phyloP scores from a whole-genome alignment of 2,888 invertebrate genomes.

The Beris chalybata region DNA sequence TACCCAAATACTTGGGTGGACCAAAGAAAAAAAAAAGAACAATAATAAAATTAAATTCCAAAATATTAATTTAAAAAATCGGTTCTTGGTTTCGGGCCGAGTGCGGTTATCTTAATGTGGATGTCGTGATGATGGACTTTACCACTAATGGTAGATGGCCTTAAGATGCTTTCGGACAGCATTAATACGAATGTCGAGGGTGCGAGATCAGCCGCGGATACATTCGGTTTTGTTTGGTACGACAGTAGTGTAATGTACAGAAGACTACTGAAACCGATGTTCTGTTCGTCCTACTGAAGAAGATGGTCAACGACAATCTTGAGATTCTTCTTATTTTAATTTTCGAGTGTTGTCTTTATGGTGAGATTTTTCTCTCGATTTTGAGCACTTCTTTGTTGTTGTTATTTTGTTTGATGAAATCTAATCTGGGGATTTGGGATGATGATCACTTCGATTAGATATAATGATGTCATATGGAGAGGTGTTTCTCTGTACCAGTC shows the following conservation, averaged over 20 bases:
- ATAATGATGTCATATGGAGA: too few relatives aligned
- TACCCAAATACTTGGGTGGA: neutral
- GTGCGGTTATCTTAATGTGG: conserved; percentile 36
- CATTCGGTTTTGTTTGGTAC: neutral
- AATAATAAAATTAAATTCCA: neutral
- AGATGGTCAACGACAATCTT: neutral
- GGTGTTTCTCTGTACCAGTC: too few relatives aligned
- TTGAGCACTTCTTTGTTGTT: too few relatives aligned
- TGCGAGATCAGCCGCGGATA: conserved; percentile 5
- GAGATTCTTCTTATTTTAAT: too few relatives aligned
- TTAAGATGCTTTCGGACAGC: conserved; percentile 20
- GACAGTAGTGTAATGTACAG: neutral
- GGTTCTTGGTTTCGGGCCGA: neutral
- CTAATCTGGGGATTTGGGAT: too few relatives aligned
- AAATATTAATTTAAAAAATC: conserved; percentile 21
- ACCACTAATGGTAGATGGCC: conserved; percentile 36
- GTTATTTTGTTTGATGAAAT: too few relatives aligned
- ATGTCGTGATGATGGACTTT: conserved; percentile 39
- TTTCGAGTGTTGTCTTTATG: too few relatives aligned
- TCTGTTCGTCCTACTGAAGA: conserved; percentile 2
- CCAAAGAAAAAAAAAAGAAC: conserved; percentile 3
- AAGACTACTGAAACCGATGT: neutral
- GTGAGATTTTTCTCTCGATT: too few relatives aligned
- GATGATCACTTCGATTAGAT: too few relatives aligned
- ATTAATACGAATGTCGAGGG: conserved; percentile 19